Conservation (phyloP, 1,140 invertebrate genomes). For the Dreissena polymorpha region DNA sequence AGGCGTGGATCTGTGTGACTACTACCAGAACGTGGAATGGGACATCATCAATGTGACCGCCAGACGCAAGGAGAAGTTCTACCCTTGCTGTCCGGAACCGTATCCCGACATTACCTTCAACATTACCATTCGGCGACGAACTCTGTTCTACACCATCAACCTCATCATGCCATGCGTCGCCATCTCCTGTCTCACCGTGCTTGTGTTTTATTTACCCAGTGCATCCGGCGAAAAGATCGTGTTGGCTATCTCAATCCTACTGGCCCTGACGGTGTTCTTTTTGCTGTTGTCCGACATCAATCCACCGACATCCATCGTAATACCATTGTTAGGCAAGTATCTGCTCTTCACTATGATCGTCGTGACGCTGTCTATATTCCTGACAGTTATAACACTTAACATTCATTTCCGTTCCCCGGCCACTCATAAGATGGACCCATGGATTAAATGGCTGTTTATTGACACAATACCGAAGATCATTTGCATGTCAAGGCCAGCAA, state of each 20-base stretch:
- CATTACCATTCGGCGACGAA: conserved; percentile 92
- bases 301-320: conserved; percentile 79
- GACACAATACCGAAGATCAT: conserved; percentile 78
- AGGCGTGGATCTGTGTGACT: too few relatives aligned
- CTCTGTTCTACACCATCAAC: conserved; percentile 80
- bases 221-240: conserved; percentile 80
- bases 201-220: conserved; percentile 80
- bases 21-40: too few relatives aligned
- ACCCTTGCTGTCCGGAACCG: conserved; percentile 96
- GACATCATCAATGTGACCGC: too few relatives aligned
- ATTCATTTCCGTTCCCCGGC: conserved; percentile 78
- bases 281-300: conserved; percentile 80
- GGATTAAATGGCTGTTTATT: conserved; percentile 78
- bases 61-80: conserved; percentile 72
- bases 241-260: conserved; percentile 78
- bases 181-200: conserved; percentile 81
- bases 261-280: conserved; percentile 79
- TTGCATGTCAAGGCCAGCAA: conserved; percentile 77
- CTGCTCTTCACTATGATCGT: conserved; percentile 80
- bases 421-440: conserved; percentile 79
- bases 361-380: conserved; percentile 79
- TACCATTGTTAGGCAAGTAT: conserved; percentile 79
- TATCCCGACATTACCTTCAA: conserved; percentile 99
- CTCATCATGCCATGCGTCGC: conserved; percentile 79
- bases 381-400: conserved; percentile 79